These are phyloP conservation scores for Acronicta psi DNA, from an alignment of 2,888 invertebrate species.

Conservation along the genomic window DNA sequence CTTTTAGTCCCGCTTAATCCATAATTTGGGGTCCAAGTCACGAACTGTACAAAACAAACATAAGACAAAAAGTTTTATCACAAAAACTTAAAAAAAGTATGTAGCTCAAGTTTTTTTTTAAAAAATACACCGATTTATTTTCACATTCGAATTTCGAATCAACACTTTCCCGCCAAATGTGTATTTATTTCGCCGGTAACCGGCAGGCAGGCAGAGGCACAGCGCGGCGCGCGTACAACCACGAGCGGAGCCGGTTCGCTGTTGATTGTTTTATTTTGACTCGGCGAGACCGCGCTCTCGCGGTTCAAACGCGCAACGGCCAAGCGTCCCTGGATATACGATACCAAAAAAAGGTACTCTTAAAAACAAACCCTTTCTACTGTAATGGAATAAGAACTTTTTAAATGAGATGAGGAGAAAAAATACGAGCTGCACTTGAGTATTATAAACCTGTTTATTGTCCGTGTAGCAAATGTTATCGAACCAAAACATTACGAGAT, in stretches of 20 bases:
- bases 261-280: slow-evolving; percentile 83
- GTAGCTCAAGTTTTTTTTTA: not conserved
- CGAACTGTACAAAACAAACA: slow-evolving; percentile 46
- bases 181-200: slow-evolving; percentile 62
- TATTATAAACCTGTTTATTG: slow-evolving; percentile 54
- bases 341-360: slow-evolving; percentile 65
- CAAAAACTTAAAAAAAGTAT: not conserved
- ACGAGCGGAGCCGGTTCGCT: slow-evolving; percentile 84
- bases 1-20: slow-evolving; percentile 63
- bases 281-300: slow-evolving; percentile 50
- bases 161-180: slow-evolving; percentile 77
- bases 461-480: slow-evolving; percentile 17
- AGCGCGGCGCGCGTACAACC: slow-evolving; percentile 76
- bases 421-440: slow-evolving; percentile 44
- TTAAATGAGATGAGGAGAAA: slow-evolving; percentile 45
- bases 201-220: slow-evolving; percentile 52
- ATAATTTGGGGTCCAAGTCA: slow-evolving; percentile 62
- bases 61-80: slow-evolving; percentile 27
- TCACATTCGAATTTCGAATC: slow-evolving; percentile 43
- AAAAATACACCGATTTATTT: slow-evolving; percentile 1
- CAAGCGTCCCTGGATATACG: slow-evolving; percentile 60
- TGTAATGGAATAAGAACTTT: slow-evolving; percentile 56
- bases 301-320: slow-evolving; percentile 62
- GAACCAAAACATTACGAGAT: not conserved
- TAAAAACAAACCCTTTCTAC: slow-evolving; percentile 60